These are phyloP conservation scores for Tricholaema leucomelas DNA, from an alignment of 2,113 vertebrate genomes.

Conservation along the genomic window DNA sequence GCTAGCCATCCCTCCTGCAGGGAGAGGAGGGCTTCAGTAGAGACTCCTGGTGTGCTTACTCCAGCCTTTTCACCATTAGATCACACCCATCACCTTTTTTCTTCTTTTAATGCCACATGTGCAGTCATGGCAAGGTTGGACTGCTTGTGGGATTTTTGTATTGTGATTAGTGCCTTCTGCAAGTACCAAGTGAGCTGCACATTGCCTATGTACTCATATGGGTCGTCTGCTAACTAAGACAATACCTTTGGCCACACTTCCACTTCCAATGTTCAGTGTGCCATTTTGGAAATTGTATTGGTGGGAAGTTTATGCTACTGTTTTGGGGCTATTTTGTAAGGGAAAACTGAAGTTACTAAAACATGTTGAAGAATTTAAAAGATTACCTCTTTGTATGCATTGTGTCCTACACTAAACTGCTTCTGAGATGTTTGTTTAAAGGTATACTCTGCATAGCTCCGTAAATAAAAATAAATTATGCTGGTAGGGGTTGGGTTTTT, in stretches of 20 bases:
- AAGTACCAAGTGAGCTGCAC: not conserved
- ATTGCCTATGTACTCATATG: not conserved
- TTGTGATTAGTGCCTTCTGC: not conserved
- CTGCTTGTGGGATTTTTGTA: rapidly evolving
- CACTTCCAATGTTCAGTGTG: not conserved
- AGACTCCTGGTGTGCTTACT: not conserved
- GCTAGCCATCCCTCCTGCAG: not conserved
- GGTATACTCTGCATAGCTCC: not conserved
- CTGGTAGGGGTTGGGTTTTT: not conserved
- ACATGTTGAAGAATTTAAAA: not conserved
- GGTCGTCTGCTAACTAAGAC: not conserved
- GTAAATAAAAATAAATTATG: not conserved
- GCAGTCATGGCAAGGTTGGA: not conserved
- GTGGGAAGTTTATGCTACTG: not conserved
- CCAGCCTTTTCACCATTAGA: not conserved
- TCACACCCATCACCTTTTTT: not conserved
- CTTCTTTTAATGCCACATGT: rapidly evolving
- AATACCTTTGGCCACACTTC: not conserved
- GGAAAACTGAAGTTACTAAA: not conserved
- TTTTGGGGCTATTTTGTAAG: not conserved
- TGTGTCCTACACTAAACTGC: not conserved
- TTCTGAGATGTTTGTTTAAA: not conserved
- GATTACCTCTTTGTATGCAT: too few relatives aligned
- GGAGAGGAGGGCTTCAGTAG: not conserved
- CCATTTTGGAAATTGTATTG: not conserved